A percentile compares a stretch with the other conserved stretches of the same genome.
Conservation (phyloP, 2,113 vertebrate genomes). For the Sturnira hondurensis region DNA sequence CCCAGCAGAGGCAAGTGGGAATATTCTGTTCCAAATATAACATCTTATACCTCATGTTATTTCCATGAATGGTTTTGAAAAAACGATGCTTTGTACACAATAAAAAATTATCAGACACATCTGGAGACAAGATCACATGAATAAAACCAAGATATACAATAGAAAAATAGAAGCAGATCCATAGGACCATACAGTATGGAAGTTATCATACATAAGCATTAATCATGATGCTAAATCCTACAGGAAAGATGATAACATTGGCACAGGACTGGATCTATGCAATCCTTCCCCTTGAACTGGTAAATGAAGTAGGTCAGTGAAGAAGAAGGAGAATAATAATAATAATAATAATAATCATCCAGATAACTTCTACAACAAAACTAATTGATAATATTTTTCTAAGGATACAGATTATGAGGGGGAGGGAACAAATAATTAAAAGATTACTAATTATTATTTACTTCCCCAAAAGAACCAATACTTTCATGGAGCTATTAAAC, state of each 20-base stretch:
- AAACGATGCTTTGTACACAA: background rate
- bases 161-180: background rate
- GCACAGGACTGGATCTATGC: background rate
- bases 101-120: background rate
- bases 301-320: background rate
- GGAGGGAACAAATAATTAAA: background rate
- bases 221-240: background rate
- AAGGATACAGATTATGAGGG: background rate
- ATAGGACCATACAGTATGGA: background rate
- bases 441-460: background rate
- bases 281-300: background rate
- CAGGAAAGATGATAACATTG: background rate
- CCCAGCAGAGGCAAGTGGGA: background rate
- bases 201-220: background rate
- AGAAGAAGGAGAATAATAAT: no score
- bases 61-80: background rate
- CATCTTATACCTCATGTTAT: background rate
- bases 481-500: background rate
- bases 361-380: background rate
- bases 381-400: background rate
- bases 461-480: background rate
- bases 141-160: background rate
- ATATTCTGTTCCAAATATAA: background rate
- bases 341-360: background rate
- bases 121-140: background rate